phyloP scores from a whole-genome alignment of 2,888 invertebrate species.

The Noctua janthe region DNA sequence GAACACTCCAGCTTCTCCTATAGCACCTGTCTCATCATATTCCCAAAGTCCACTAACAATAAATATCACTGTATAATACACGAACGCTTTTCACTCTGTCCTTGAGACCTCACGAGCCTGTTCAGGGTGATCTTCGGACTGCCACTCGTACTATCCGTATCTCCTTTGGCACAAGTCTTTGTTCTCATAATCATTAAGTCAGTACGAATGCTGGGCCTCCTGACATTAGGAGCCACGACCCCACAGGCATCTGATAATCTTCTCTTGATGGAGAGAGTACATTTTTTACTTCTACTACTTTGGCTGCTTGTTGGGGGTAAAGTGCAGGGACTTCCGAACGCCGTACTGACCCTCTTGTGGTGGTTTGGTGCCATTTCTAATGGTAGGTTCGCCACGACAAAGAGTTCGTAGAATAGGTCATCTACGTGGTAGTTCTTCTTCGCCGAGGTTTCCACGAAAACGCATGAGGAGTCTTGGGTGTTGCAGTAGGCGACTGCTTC shows the following conservation, averaged over 20 bases:
- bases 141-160: slow-evolving; percentile 91
- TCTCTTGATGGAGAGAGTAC: slow-evolving; percentile 95
- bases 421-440: slow-evolving; percentile 95
- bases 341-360: slow-evolving; percentile 94
- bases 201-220: slow-evolving; percentile 96
- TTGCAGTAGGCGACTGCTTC: slow-evolving; percentile 95
- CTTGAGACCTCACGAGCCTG: slow-evolving; percentile 85
- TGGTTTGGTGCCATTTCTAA: slow-evolving; percentile 97
- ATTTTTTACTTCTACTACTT: slow-evolving; percentile 92
- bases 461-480: slow-evolving; percentile 94
- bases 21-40: slow-evolving; percentile 58
- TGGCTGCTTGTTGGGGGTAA: slow-evolving; percentile 93
- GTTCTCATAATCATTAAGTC: slow-evolving; percentile 97
- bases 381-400: slow-evolving; percentile 95
- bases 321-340: slow-evolving; percentile 94
- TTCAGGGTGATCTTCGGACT: slow-evolving; percentile 88
- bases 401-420: slow-evolving; percentile 95
- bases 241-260: slow-evolving; percentile 96
- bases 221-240: slow-evolving; percentile 96
- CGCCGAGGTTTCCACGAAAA: slow-evolving; percentile 95
- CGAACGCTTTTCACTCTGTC: slow-evolving; percentile 85
- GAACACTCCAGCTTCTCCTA: slow-evolving; percentile 38
- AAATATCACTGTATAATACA: slow-evolving; percentile 88
- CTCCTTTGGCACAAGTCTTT: slow-evolving; percentile 94
- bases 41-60: slow-evolving; percentile 43